A percentile compares a stretch with the other conserved stretches of the same genome.
These are phyloP conservation scores for Arctia plantaginis DNA, from an alignment of 2,888 invertebrate species.

Conservation along the genomic window DNA sequence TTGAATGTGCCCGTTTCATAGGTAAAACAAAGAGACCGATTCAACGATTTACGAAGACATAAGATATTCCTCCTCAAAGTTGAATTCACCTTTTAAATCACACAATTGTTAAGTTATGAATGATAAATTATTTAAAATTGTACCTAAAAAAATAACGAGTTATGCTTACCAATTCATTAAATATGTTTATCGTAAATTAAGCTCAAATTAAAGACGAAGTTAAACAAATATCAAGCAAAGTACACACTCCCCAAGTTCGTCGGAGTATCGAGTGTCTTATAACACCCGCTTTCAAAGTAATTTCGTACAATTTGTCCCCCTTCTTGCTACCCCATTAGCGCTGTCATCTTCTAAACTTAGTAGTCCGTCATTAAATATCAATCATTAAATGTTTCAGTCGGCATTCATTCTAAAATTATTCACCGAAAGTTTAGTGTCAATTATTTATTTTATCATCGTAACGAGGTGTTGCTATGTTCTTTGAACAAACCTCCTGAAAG, in stretches of 20 bases:
- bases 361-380: conserved; percentile 47
- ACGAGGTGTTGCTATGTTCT: conserved; percentile 8
- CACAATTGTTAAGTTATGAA: neutral
- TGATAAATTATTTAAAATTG: neutral
- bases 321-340: conserved; percentile 46
- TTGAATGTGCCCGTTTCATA: too few species aligned
- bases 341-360: conserved; percentile 39
- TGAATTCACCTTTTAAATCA: neutral
- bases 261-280: conserved; percentile 26
- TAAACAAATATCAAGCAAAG: conserved; percentile 17
- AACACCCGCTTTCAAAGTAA: conserved; percentile 32
- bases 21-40: too few species aligned
- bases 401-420: conserved; percentile 45
- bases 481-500: neutral
- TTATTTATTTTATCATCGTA: conserved; percentile 23
- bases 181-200: conserved; percentile 2
- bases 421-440: conserved; percentile 24
- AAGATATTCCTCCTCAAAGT: neutral
- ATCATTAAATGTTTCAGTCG: conserved; percentile 45
- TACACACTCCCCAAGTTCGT: neutral
- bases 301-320: conserved; percentile 43
- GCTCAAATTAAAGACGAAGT: conserved; percentile 15
- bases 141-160: neutral
- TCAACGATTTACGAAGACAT: too few species aligned
- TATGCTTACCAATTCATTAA: neutral